Base-by-base conservation (phyloP, 2,113 vertebrate genomes). In the Cisticola juncidis region DNA sequence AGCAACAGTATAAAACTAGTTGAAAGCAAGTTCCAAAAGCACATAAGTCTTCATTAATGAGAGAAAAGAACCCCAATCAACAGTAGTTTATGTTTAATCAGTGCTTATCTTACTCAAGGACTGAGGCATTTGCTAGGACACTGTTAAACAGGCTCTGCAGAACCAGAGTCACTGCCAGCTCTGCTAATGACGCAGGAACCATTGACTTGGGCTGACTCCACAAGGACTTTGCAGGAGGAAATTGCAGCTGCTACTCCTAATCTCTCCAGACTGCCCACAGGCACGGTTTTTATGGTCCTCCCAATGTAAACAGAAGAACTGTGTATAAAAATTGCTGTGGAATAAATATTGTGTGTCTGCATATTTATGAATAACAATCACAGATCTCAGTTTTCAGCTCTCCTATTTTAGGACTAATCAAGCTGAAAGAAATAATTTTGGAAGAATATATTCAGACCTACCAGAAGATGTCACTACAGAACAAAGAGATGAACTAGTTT, bases 381-480 rank as follows among this genome's bases (percentile, higher is more conserved):
- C 31, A 85, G 60, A 71, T 57, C 48, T 64, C 47, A 53, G 35
- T 26, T 81, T 58, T 61, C 28, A 14, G 16, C 42, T 64, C n/a
- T 79, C 14, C 4, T 69, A 33, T 69, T 73, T 51, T 40, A 88
- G 29, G 47, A 86, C 31, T 68, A 35, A 81, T 36, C 40, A 64
- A 74, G 68, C 12, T 9, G 11, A 62, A 86, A 47, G 4, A 58
- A 92, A 11, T 56, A 1, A 56, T 48, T 81, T 78, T 66, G 65
- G 56, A 76, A 86, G 24, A 50, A 35, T 20, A 9, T n/a, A 66
- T 54, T 58, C 60, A 78, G 68, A 79, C 7, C 70, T 69, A 87
- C 92, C 96, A 96, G 91, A 81, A 95, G 96, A 81, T 95, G 94
- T 94, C 94, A 87, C 73, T 85, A 56, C 33, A 31, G 61, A 96